Percentiles rank a stretch among this genome's conserved stretches.
These are phyloP conservation scores for Leptinotarsa undecemlineata DNA, from an alignment of 1,140 invertebrate species.

Conservation along the genomic window DNA sequence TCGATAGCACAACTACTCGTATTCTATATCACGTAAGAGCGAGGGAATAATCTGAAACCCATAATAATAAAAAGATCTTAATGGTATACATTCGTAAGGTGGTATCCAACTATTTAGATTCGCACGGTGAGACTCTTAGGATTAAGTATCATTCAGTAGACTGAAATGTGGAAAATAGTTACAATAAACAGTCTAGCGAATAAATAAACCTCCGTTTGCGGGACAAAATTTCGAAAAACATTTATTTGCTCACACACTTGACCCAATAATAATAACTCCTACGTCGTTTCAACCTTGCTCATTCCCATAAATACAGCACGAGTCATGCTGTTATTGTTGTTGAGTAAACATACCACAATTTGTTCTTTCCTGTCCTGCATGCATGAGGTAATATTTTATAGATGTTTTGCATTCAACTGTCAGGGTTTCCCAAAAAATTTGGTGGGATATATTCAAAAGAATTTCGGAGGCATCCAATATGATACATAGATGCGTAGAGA, in stretches of 20 bases:
- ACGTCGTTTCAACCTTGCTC: slow-evolving; percentile 6
- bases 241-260: slow-evolving; percentile 8
- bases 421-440: too few species aligned
- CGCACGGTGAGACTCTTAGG: neutral
- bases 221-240: slow-evolving; percentile 7
- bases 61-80: neutral
- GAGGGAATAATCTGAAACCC: too few species aligned
- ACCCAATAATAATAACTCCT: slow-evolving; percentile 13
- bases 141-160: neutral
- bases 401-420: too few species aligned
- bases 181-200: neutral
- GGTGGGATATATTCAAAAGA: too few species aligned
- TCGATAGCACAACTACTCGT: too few species aligned
- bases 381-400: neutral
- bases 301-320: slow-evolving; percentile 1
- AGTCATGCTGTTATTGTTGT: slow-evolving; percentile 11
- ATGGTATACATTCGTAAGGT: neutral
- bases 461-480: too few species aligned
- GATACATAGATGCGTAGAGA: too few species aligned
- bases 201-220: neutral
- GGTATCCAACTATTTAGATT: neutral
- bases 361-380: slow-evolving; percentile 1
- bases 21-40: too few species aligned
- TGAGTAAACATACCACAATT: neutral
- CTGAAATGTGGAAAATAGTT: neutral